Percentiles rank a stretch among this genome's conserved stretches.
Conservation (phyloP, 2,888 invertebrate genomes). For the Willowsia nigromaculata region DNA sequence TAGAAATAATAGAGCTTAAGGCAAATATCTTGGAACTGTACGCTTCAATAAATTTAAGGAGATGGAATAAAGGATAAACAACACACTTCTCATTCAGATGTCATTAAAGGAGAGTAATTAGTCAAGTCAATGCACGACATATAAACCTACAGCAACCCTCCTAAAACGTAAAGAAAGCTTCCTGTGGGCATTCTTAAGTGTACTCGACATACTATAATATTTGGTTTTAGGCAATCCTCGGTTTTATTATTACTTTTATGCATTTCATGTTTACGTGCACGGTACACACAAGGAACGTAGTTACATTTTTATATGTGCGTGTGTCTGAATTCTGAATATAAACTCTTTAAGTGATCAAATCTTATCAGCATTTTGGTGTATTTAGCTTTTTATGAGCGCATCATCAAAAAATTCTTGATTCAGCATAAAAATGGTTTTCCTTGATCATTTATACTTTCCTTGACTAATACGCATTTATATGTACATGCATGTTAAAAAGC, state of each 20-base stretch:
- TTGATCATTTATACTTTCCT: not conserved
- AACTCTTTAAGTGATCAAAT: slow-evolving; percentile 24
- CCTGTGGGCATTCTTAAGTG: not conserved
- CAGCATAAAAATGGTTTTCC: slow-evolving; percentile 6
- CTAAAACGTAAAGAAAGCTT: not conserved
- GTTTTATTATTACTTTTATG: not conserved
- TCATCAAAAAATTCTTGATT: slow-evolving; percentile 18
- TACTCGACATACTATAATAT: not conserved
- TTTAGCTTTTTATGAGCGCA: slow-evolving; percentile 21
- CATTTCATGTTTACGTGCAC: not conserved
- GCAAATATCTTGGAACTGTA: slow-evolving; percentile 11
- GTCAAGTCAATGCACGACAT: slow-evolving; percentile 22
- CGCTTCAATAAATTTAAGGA: slow-evolving; percentile 36
- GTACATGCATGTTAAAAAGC: not conserved
- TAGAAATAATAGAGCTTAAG: slow-evolving; percentile 5
- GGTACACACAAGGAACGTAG: not conserved
- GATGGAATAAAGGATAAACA: slow-evolving; percentile 28
- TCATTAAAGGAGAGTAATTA: slow-evolving; percentile 33
- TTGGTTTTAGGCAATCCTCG: not conserved
- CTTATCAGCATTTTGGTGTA: slow-evolving; percentile 21
- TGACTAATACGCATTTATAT: no score
- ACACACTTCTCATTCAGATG: slow-evolving; percentile 18
- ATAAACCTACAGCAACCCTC: not conserved
- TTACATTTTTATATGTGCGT: not conserved
- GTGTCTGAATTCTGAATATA: not conserved